These are phyloP conservation scores for Microcebus ravelobensis DNA, from an alignment of 2,113 vertebrate genomes.

Conservation along the genomic window DNA sequence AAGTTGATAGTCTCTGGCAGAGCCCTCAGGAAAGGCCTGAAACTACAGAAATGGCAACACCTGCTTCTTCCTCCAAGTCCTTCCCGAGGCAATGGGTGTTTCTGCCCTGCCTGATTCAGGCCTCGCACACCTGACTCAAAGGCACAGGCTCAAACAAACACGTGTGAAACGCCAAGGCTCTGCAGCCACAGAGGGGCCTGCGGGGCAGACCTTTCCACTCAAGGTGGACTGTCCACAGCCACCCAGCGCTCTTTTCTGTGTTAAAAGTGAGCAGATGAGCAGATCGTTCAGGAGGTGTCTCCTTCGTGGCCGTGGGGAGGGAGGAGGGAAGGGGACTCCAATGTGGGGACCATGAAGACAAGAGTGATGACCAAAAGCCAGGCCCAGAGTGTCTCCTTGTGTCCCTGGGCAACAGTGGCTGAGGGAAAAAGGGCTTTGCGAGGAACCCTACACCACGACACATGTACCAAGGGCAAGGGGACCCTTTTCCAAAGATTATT, in stretches of 20 bases:
- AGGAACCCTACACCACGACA: neutral
- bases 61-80: neutral
- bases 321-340: neutral
- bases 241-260: neutral
- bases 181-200: neutral
- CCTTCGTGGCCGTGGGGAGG: neutral
- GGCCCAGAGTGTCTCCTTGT: neutral
- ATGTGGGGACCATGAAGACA: neutral
- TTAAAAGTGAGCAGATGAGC: neutral
- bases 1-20: neutral
- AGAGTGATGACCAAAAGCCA: neutral
- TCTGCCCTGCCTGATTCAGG: neutral
- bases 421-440: neutral
- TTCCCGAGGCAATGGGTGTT: neutral
- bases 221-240: neutral
- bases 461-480: neutral
- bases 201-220: fast-evolving
- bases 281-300: neutral
- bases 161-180: neutral
- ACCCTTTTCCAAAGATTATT: neutral
- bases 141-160: neutral
- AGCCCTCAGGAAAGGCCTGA: neutral
- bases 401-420: neutral
- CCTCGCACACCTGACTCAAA: neutral
- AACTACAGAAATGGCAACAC: neutral